Evolutionary conservation across 2,888 invertebrate species (phyloP).

Genomic region (Morpho deidamia): DNA sequence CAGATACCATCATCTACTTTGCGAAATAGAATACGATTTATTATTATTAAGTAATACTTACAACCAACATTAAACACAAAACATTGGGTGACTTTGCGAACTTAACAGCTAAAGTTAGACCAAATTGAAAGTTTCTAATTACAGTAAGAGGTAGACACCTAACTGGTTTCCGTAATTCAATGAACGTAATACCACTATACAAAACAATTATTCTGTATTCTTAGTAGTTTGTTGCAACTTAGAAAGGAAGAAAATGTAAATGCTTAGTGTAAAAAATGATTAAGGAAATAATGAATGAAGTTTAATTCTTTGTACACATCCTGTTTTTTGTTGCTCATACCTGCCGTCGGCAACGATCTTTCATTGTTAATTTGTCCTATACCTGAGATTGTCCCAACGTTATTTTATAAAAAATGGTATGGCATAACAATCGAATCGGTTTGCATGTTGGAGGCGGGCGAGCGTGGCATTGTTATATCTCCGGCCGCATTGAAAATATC

Average conservation of each 20-base stretch:
- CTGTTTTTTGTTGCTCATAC: slow-evolving; percentile 60
- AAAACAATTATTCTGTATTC: slow-evolving; percentile 1
- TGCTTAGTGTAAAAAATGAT: slow-evolving; percentile 23
- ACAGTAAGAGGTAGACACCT: no score
- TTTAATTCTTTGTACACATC: slow-evolving; percentile 60
- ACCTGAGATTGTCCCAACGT: slow-evolving; percentile 60
- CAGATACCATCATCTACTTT: no score
- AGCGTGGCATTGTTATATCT: slow-evolving; percentile 37
- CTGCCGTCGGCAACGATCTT: slow-evolving; percentile 47
- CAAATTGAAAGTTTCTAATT: neutral
- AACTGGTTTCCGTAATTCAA: neutral
- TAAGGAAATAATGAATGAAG: slow-evolving; percentile 50
- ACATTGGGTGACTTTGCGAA: no score
- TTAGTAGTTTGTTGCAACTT: neutral
- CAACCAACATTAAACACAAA: no score
- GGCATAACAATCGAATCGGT: slow-evolving; percentile 58
- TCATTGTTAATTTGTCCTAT: slow-evolving; percentile 59
- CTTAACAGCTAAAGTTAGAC: neutral
- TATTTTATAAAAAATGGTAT: slow-evolving; percentile 56
- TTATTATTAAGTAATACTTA: no score
- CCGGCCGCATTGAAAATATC: slow-evolving; percentile 43
- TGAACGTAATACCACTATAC: slow-evolving; percentile 1
- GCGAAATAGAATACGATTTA: no score
- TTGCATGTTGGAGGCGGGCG: slow-evolving; percentile 47
- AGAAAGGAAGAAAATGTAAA: slow-evolving; percentile 3